These are phyloP conservation scores for Phodopus roborovskii DNA, from an alignment of 2,113 vertebrate genomes.

Conservation along the genomic window DNA sequence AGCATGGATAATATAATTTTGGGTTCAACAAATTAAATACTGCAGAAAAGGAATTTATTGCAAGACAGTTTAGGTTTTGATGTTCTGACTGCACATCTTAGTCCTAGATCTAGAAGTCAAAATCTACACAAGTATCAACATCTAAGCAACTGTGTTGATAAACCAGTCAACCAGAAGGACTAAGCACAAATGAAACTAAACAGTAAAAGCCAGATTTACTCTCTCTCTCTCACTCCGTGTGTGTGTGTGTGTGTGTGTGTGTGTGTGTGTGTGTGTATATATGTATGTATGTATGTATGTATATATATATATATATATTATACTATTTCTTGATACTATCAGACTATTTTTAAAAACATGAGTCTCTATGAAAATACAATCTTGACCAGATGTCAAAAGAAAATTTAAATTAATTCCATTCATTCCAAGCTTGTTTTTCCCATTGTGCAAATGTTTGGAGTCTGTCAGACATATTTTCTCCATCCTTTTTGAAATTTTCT, in stretches of 20 bases:
- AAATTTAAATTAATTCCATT: slow-evolving; percentile 36
- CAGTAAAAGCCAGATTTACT: not conserved
- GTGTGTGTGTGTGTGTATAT: no score
- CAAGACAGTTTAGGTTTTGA: not conserved
- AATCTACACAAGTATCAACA: not conserved
- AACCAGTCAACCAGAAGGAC: not conserved
- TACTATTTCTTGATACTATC: not conserved
- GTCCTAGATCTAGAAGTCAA: slow-evolving; percentile 11
- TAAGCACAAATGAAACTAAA: not conserved
- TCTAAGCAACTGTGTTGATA: not conserved
- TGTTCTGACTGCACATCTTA: not conserved
- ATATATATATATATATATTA: no score
- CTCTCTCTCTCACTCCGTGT: no score
- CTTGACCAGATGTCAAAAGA: not conserved
- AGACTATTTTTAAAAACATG: not conserved
- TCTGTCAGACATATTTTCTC: not conserved
- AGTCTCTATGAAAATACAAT: not conserved
- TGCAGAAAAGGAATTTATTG: not conserved
- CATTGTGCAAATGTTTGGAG: not conserved
- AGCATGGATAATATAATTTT: not conserved
- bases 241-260: no score
- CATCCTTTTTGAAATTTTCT: not conserved
- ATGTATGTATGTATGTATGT: no score
- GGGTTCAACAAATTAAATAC: not conserved
- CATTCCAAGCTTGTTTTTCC: not conserved